Base-by-base conservation (phyloP, 2,888 invertebrate genomes). In the Augiades crinisus region DNA sequence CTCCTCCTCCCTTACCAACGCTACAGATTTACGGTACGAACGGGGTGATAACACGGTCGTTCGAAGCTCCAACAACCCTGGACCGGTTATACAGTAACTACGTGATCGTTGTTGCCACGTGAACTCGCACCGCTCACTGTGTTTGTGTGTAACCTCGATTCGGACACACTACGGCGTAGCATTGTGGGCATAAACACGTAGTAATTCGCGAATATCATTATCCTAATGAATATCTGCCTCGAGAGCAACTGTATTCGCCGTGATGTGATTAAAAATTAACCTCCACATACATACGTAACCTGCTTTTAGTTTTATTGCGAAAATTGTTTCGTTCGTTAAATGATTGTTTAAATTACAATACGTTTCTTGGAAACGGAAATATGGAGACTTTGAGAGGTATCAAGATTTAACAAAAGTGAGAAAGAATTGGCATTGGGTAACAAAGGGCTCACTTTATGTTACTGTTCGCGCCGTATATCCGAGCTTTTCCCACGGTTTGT, bases 171-270 rank as follows among this genome's bases (percentile, higher is more conserved):
- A 75, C 72, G 71, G 75, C 68, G 72, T 72, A 64, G 75, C 75
- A 82, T 84, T 84, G 85, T 86, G 77, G 81, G 75, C 78, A 85
- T 84, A 83, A 83, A 81, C 83, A 82, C 75, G 69, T 78, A 78
- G 84, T 85, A 84, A 83, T 87, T 85, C 82, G 83, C 82, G 85
- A 84, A 86, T 82, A 86, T 81, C 80, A 86, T 86, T 85, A 84
- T 79, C 76, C 78, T 82, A 86, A 86, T 84, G 80, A 85, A 82
- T 77, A 78, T 79, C 75, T 70, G 76, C 74, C 70, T 73, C 44
- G 30, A 36, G 50, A 43, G 34, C 24, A 50, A 43, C 43, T 51
- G 51, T 51, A 71, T 63, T 71, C 62, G 60, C 61, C 58, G 64
- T 63, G 68, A 68, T 72, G 70, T 70, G 68, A 70, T 76, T 75